Base-by-base conservation (phyloP, 2,797 vertebrate species). In the Choloepus didactylus region DNA sequence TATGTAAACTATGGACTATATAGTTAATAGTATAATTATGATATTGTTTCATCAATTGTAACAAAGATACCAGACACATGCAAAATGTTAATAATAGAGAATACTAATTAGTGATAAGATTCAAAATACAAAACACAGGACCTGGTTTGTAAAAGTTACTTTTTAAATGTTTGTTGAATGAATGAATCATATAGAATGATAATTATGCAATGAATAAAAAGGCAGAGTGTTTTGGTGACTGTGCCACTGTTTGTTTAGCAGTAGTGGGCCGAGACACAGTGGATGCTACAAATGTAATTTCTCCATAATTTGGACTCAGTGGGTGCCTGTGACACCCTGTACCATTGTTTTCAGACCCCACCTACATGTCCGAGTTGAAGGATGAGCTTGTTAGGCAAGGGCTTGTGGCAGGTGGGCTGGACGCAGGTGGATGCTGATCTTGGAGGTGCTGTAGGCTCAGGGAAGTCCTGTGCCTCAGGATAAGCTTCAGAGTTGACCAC, bases 261-360 rank as follows among this genome's bases (percentile, higher is more conserved):
- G 0, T 16, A 2, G 79, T 12, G 41, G 27, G 9, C 67, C 60
- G 14, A 38, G 15, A 46, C 5, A 1, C 59, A 25, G 87, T 0
- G 21, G 35, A 9, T 5, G 62, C 77, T 16, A 6, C 16, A 14
- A 2, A 3, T 0, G 3, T 4, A 9, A 7, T 35, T 72, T 38
- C 41, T 41, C 19, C 5, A 2, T 41, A 5, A 1, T 75, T n/a
- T 10, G 16, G 18, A 60, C 35, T 15, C 0, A 0, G n/a, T 15
- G n/a, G n/a, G 72, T 16, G 0, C 56, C 79, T 54, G 76, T 44
- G 54, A 46, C 0, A 1, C 72, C 64, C 73, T 38, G 66, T 29
- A 66, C 49, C 7, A 4, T 2, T n/a, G 3, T 75, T 35, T 27
- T 72, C n/a, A 4, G 49, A 69, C 60, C 64, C 10, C 18, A 54